Evolutionary conservation across 1,140 invertebrate genomes (phyloP), one percentile per base, ranked within the genome.

Genomic region (Penaeus chinensis): DNA sequence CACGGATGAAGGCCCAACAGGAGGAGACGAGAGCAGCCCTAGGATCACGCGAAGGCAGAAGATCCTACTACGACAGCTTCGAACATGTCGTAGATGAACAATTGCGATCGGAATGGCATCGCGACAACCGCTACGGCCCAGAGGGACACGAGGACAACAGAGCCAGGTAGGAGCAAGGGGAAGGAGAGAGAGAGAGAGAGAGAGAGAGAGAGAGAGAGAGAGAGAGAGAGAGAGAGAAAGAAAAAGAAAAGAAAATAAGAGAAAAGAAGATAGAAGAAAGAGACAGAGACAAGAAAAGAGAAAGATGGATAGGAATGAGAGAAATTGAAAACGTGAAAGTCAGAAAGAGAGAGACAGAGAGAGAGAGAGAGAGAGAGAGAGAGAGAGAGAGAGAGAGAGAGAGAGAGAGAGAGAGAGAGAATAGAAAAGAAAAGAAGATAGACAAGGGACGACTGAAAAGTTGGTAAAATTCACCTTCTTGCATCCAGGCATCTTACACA

Each of bases 61-160:
- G 80, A 11, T 77, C 80, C 32, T 87, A 87, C 85, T 87, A 76
- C 85, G 85, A 87, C 61, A 87, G 85, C 61, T 87, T 76, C 61
- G 85, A 87, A 32, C 85, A 87, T 60, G 85, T 87, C 37, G 19
- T 62, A 18, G 22, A n/a, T 8, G n/a, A 19, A 5, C 79, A n/a
- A 8, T 16, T 77, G 8, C 42, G 76, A 7, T 77, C 76, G 76
- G 42, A 22, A 8, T 77, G 20, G 24, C 11, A 32, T 77, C 19
- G 47, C 0, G 77, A n/a, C 61, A 60, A 54, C 11, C 77, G 42
- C 32, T 32, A 79, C 47, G 61, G 61, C 4, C 18, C 47, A 10
- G 74, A 22, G 60, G 20, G 13, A 60, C 8, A 10, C 47, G n/a
- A 42, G 37, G n/a, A 54, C 13, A 54, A 3, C 20, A 79, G 61